Base-by-base conservation (phyloP, 2,797 vertebrate species). In the Brachymystax lenok region DNA sequence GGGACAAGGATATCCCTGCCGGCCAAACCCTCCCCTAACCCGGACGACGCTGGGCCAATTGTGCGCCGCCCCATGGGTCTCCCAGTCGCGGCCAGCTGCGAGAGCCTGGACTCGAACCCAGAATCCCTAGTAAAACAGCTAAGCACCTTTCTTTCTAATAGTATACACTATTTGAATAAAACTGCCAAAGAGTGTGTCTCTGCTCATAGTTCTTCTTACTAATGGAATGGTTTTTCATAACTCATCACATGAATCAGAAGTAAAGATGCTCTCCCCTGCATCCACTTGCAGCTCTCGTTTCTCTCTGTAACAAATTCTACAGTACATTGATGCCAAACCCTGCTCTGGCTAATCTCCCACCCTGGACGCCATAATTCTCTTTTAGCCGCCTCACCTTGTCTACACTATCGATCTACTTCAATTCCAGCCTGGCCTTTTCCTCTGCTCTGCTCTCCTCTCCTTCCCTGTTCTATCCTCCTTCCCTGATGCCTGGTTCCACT, bases 321-420 rank as follows among this genome's bases (percentile, higher is more conserved):
- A 56, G 14, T 75, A 74, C 10, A 74, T 5, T 75, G 71, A 74
- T 83, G 82, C 50, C 21, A 74, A 75, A 80, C 82, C 51, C 77
- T 73, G 69, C 61, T 79, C 75, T 64, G 59, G 76, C 73, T 83
- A 80, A 84, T 85, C 70, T 73, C 74, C 74, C 27, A 10, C 75
- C 50, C 78, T 12, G 35, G 75, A 83, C 76, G 73, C 35, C 71
- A 82, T 83, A 63, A 77, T 69, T 85, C 81, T 79, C 77, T 24
- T 75, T 76, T 76, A 67, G 76, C 69, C 61, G 12, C 80, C 66
- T 61, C 75, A 51, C 61, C 73, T 64, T 78, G 67, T 84, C 75
- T 66, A 52, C 50, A 52, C 77, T 63, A 87, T 83, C 8, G 69
- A 86, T 83, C 3, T 13, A 19, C 77, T 80, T 52, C 50, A 78